Evolutionary conservation across 2,797 vertebrate genomes (phyloP), one percentile per base, ranked within the genome.

Genomic region (Emys orbicularis): DNA sequence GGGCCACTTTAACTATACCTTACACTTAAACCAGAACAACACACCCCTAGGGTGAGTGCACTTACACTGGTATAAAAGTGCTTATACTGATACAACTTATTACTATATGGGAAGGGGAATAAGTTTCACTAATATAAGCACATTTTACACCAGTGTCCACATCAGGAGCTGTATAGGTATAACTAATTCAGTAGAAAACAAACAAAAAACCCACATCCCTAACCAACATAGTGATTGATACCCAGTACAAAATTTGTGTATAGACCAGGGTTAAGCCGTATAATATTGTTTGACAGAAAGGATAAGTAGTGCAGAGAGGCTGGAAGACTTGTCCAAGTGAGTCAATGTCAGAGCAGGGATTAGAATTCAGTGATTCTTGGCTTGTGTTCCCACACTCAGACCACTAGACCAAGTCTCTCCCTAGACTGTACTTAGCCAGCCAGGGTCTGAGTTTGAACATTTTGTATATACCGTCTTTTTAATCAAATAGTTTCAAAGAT

Each of bases 191-290:
- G 23, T 57, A 5, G 0, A 79, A 93, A 86, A 29, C 52, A 53
- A 27, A 6, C 0, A 16, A 16, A 50, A 50, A 74, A 74, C 4
- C 21, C 53, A 54, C 8, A 2, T 1, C 16, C 57, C 2, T 89
- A 76, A 80, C 53, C 47, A 54, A 0, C n/a, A 61, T 5, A 6
- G 18, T 56, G 1, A 1, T 31, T 56, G 1, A 1, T 31, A n/a
- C 12, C 29, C 3, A 29, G 56, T 86, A 85, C 53, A 77, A 90
- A 94, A 23, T 12, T 31, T 85, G 1, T 15, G 1, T n/a, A 21
- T 56, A 83, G 12, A 18, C 90, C 44, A 81, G n/a, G 56, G 41
- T 47, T 56, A 85, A 84, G 19, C 41, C 81, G 37, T 52, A 18
- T 34, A 88, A 84, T 76, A 54, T 12, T 88, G n/a, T n/a, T 83